Evolutionary conservation across 1,140 invertebrate species (phyloP).

Genomic region (Drosophila gunungcola): DNA sequence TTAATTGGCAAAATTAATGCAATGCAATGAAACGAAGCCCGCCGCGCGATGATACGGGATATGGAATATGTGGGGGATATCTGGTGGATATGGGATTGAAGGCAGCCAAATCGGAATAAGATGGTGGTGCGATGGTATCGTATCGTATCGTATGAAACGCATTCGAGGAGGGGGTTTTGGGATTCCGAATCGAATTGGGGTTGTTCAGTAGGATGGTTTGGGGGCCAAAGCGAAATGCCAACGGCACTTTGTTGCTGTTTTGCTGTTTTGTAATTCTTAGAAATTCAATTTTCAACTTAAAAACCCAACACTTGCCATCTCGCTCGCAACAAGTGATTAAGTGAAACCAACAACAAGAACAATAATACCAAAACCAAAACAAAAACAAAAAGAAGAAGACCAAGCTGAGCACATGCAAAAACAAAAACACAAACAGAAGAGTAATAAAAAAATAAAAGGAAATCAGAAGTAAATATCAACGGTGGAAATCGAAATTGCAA

Average conservation of each 20-base stretch:
- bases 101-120: slow-evolving; percentile 4
- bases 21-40: slow-evolving; percentile 81
- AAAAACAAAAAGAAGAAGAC: slow-evolving; percentile 16
- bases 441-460: background rate
- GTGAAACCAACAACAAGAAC: slow-evolving; percentile 63
- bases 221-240: slow-evolving; percentile 47
- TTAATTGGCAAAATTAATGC: slow-evolving; percentile 83
- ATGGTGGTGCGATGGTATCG: slow-evolving; percentile 4
- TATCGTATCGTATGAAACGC: background rate
- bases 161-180: slow-evolving; percentile 3
- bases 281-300: slow-evolving; percentile 83
- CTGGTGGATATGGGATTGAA: slow-evolving; percentile 3
- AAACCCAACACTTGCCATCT: slow-evolving; percentile 37
- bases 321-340: slow-evolving; percentile 75
- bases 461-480: background rate
- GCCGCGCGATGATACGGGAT: slow-evolving; percentile 24
- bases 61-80: slow-evolving; percentile 6
- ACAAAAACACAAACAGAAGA: slow-evolving; percentile 24
- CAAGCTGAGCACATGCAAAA: slow-evolving; percentile 63
- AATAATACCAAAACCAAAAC: slow-evolving; percentile 21
- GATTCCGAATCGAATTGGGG: slow-evolving; percentile 15
- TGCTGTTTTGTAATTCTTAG: slow-evolving; percentile 74
- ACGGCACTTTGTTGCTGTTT: slow-evolving; percentile 52
- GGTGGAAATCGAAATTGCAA: background rate
- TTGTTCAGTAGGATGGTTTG: background rate